Percentiles rank a stretch among this genome's conserved stretches.
phyloP scores from a whole-genome alignment of 2,888 invertebrate genomes.

The Tinea semifulvella region DNA sequence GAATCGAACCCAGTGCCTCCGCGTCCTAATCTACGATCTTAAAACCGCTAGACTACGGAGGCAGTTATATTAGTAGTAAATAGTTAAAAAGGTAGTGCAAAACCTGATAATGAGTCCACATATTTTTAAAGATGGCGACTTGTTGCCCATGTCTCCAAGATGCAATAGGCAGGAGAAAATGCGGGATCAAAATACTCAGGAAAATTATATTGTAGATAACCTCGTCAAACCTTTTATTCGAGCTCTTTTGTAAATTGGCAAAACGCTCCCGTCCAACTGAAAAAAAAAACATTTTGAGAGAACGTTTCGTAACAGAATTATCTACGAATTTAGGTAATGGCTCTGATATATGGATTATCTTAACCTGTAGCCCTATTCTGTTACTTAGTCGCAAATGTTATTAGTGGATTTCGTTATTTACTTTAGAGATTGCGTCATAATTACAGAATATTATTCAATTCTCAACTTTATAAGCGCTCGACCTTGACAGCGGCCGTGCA shows the following conservation, averaged over 20 bases:
- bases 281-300: conserved; percentile 21
- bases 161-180: conserved; percentile 73
- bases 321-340: conserved; percentile 5
- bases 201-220: conserved; percentile 80
- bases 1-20: too few species aligned
- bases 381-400: too few species aligned
- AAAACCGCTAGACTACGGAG: too few species aligned
- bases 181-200: conserved; percentile 74
- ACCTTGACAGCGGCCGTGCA: too few species aligned
- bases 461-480: too few species aligned
- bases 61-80: too few species aligned
- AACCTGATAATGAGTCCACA: conserved; percentile 82
- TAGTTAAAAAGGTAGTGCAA: too few species aligned
- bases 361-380: too few species aligned
- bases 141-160: conserved; percentile 77
- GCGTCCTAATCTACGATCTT: too few species aligned
- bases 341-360: not conserved
- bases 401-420: too few species aligned
- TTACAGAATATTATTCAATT: too few species aligned
- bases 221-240: conserved; percentile 76
- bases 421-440: too few species aligned
- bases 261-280: conserved; percentile 64
- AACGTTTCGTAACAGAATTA: not conserved
- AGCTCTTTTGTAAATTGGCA: conserved; percentile 59
- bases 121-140: conserved; percentile 79